phyloP scores from a whole-genome alignment of 2,797 vertebrate species.

The Amphiprion clarkii region DNA sequence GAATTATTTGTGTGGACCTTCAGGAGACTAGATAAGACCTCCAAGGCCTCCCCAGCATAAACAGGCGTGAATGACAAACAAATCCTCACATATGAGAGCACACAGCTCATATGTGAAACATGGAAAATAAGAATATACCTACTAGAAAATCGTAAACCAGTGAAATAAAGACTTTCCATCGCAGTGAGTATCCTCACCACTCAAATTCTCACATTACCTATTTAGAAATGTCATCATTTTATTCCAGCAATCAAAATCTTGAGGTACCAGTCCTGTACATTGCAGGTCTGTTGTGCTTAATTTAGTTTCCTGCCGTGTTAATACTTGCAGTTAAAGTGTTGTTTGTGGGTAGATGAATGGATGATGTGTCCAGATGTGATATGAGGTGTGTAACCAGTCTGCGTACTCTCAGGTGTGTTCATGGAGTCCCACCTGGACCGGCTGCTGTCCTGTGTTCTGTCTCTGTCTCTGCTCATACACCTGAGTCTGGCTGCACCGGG shows the following conservation, averaged over 20 bases:
- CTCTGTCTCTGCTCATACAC: conserved; percentile 58
- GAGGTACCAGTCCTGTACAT: neutral
- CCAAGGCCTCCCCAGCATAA: too few relatives aligned
- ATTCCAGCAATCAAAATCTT: neutral
- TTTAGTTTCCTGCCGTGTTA: neutral
- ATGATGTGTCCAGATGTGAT: neutral
- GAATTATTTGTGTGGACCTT: too few relatives aligned
- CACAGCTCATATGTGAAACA: too few relatives aligned
- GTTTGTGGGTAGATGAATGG: neutral
- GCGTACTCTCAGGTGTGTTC: conserved; percentile 52
- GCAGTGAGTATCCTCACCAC: neutral
- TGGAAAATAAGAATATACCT: too few relatives aligned
- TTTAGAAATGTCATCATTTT: neutral
- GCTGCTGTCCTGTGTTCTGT: conserved; percentile 47
- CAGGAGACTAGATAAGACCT: too few relatives aligned
- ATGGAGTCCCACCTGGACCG: conserved; percentile 53
- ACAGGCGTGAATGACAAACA: too few relatives aligned
- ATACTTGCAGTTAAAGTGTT: neutral
- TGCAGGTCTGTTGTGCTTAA: too few relatives aligned
- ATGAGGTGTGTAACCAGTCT: conserved; percentile 1
- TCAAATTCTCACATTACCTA: neutral
- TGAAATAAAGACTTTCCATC: too few relatives aligned
- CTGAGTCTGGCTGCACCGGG: conserved; percentile 74
- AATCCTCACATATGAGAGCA: too few relatives aligned
- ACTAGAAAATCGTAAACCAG: neutral